phyloP scores from a whole-genome alignment of 2,888 invertebrate genomes.

The Orchesellides sinensis region DNA sequence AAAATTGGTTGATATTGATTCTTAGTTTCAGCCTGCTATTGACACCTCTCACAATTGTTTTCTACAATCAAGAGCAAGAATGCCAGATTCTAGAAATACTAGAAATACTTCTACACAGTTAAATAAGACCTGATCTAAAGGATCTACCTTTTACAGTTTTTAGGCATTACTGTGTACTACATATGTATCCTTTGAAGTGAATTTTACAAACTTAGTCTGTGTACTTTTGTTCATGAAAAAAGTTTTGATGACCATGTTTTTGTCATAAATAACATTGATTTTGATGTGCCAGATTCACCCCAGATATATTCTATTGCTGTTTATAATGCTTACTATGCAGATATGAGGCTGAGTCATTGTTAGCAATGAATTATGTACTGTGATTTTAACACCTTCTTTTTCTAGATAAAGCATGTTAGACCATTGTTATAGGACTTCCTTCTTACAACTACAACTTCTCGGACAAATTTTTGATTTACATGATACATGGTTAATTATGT shows the following conservation, averaged over 20 bases:
- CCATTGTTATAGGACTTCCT: no score
- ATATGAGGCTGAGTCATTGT: neutral
- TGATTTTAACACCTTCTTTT: neutral
- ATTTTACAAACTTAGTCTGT: no score
- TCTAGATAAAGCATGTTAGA: no score
- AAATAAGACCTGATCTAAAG: neutral
- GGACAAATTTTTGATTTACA: no score
- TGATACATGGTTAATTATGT: no score
- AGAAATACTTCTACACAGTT: neutral
- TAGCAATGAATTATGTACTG: neutral
- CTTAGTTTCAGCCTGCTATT: neutral
- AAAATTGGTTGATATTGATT: neutral
- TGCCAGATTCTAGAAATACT: neutral
- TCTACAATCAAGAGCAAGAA: neutral
- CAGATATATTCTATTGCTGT: no score
- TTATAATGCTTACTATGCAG: slow-evolving; percentile 7
- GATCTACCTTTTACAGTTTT: neutral
- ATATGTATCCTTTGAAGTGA: no score
- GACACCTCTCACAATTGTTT: slow-evolving; percentile 1
- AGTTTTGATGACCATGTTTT: slow-evolving; percentile 40
- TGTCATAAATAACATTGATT: slow-evolving; percentile 44
- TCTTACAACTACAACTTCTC: no score
- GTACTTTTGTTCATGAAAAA: neutral
- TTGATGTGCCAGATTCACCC: slow-evolving; percentile 40
- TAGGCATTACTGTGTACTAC: no score